Evolutionary conservation across 2,888 invertebrate genomes (phyloP).

Genomic region (Mamestra brassicae): DNA sequence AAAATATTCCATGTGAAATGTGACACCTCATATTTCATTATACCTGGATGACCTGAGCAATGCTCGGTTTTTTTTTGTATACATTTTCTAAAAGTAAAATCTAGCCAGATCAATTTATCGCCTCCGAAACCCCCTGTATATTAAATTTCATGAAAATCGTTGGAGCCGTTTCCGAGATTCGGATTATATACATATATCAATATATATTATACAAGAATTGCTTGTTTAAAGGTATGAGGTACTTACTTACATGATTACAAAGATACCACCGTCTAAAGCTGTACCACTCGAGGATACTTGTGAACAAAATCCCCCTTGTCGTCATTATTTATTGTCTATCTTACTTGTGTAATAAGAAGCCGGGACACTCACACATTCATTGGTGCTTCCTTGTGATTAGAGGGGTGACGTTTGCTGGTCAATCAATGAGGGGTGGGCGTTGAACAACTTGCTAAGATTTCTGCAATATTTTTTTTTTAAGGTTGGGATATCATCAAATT

Average conservation of each 20-base stretch:
- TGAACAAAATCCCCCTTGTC: slow-evolving; percentile 40
- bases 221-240: not conserved
- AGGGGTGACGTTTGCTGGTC: slow-evolving; percentile 16
- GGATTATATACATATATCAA: no score
- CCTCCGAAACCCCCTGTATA: no score
- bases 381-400: slow-evolving; percentile 18
- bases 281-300: slow-evolving; percentile 32
- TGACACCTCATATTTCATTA: no score
- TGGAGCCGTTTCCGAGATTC: no score
- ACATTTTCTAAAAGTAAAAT: no score
- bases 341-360: slow-evolving; percentile 13
- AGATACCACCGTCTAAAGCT: not conserved
- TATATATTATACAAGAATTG: no score
- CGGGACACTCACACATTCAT: slow-evolving; percentile 18
- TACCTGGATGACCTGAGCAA: no score
- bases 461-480: not conserved
- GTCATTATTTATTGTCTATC: slow-evolving; percentile 40
- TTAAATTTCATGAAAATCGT: no score
- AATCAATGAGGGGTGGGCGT: not conserved
- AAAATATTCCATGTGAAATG: no score
- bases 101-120: no score
- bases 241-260: not conserved
- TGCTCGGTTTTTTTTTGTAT: no score
- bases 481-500: no score
- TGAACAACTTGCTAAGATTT: not conserved